These are phyloP conservation scores for Amphimedon queenslandica DNA, from an alignment of 37 sponge, comb jelly and placozoan species.

Conservation along the genomic window DNA sequence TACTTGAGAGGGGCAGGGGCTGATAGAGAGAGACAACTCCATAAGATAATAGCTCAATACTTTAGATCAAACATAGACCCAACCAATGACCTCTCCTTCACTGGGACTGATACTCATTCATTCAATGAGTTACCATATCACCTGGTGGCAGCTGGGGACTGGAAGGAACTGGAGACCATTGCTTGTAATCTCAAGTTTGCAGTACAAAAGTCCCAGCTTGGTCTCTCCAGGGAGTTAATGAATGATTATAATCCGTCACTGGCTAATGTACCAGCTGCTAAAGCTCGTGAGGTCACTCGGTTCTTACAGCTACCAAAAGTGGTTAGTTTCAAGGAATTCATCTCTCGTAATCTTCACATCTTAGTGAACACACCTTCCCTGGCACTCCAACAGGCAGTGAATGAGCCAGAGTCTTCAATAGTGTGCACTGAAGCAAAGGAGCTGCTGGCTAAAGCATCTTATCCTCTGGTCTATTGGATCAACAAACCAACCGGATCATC, in stretches of 20 bases:
- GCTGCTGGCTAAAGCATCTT: constrained; percentile 13
- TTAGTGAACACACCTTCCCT: constrained; percentile 58
- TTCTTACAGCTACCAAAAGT: constrained; percentile 55
- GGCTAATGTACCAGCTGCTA: constrained; percentile 22
- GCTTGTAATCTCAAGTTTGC: constrained; percentile 74
- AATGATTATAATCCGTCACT: constrained; percentile 76
- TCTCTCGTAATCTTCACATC: constrained; percentile 84
- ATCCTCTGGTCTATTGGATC: constrained; percentile 54
- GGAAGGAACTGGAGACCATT: constrained; percentile 60
- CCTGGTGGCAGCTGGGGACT: constrained; percentile 54
- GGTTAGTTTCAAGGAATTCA: constrained; percentile 62
- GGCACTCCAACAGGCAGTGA: constrained; percentile 86
- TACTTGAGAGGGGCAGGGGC: constrained; percentile 73
- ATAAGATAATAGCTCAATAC: constrained; percentile 55
- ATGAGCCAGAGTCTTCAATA: constrained; percentile 58
- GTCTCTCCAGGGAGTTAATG: constrained; percentile 65
- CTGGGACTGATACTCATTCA: constrained; percentile 69
- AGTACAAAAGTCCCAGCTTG: constrained; percentile 70
- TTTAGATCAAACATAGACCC: constrained; percentile 75
- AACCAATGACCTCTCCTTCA: constrained; percentile 48
- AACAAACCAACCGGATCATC: constrained; percentile 56
- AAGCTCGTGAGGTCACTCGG: constrained; percentile 44
- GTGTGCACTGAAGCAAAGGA: constrained; percentile 32
- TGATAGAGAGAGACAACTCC: constrained; percentile 48
- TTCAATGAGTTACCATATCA: constrained; percentile 86